A percentile compares a stretch with the other conserved stretches of the same genome.
phyloP scores from a whole-genome alignment of 2,113 vertebrate species.

The Trinectes maculatus region DNA sequence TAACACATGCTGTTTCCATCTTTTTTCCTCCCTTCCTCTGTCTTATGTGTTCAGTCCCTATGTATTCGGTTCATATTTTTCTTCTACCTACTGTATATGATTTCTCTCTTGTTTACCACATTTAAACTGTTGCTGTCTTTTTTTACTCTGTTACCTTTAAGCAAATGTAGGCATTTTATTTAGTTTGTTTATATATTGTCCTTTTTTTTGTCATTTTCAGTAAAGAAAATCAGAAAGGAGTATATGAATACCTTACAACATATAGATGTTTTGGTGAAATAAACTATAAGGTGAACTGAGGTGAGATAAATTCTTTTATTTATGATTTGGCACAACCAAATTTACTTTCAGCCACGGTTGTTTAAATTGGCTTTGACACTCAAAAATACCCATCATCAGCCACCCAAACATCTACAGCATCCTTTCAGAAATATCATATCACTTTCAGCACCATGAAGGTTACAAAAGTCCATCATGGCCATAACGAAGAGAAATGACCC shows the following conservation, averaged over 20 bases:
- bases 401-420: not conserved
- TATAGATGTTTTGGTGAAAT: not conserved
- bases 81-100: too few relatives aligned
- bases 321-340: not conserved
- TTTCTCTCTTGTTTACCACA: too few relatives aligned
- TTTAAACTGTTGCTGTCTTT: slow-evolving; percentile 9
- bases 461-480: not conserved
- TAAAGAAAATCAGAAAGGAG: too few relatives aligned
- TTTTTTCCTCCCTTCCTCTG: slow-evolving; percentile 26
- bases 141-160: not conserved
- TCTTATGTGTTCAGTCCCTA: slow-evolving; percentile 23
- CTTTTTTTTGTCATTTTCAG: too few relatives aligned
- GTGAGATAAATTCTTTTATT: slow-evolving; percentile 6
- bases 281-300: not conserved
- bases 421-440: slow-evolving; percentile 10
- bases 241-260: not conserved
- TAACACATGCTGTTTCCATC: slow-evolving; percentile 27
- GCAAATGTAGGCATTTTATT: not conserved
- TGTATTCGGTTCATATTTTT: slow-evolving; percentile 9
- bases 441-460: not conserved
- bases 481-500: slow-evolving; percentile 14
- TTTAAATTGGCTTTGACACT: not conserved
- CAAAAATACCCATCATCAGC: not conserved
- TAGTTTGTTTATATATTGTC: too few relatives aligned
- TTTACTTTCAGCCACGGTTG: not conserved